Evolutionary conservation across 2,888 invertebrate species (phyloP).

Genomic region (Tenthredo notha): DNA sequence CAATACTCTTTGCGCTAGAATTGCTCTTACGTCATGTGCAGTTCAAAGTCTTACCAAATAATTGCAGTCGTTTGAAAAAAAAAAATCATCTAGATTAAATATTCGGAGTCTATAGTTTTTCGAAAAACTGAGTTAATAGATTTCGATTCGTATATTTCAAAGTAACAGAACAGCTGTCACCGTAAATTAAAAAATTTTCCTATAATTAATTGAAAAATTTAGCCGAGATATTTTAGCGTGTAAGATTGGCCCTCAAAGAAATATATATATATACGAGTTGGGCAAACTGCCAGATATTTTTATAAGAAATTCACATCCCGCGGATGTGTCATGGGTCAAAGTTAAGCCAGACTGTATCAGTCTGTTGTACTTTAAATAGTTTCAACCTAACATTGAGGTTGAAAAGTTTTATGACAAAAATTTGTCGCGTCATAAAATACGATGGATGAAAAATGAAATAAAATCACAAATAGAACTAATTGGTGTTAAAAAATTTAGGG

Average conservation of each 20-base stretch:
- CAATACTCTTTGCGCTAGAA: constrained; percentile 51
- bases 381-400: background rate
- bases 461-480: background rate
- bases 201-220: constrained; percentile 1
- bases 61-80: background rate
- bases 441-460: background rate
- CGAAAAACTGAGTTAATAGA: background rate
- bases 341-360: background rate
- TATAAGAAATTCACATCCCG: background rate
- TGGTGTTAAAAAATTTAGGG: background rate
- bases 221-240: background rate
- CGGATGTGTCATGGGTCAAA: background rate
- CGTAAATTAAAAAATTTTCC: background rate
- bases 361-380: background rate
- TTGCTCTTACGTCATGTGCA: constrained; percentile 61
- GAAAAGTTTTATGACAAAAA: background rate
- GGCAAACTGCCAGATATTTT: constrained; percentile 32
- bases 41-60: constrained; percentile 28
- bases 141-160: background rate
- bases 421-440: background rate
- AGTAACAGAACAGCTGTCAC: background rate
- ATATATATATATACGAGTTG: background rate
- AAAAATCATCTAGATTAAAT: background rate
- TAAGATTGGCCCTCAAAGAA: background rate
- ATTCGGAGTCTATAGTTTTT: background rate